phyloP scores from a whole-genome alignment of 2,797 vertebrate genomes.

The Falco novaeseelandiae region DNA sequence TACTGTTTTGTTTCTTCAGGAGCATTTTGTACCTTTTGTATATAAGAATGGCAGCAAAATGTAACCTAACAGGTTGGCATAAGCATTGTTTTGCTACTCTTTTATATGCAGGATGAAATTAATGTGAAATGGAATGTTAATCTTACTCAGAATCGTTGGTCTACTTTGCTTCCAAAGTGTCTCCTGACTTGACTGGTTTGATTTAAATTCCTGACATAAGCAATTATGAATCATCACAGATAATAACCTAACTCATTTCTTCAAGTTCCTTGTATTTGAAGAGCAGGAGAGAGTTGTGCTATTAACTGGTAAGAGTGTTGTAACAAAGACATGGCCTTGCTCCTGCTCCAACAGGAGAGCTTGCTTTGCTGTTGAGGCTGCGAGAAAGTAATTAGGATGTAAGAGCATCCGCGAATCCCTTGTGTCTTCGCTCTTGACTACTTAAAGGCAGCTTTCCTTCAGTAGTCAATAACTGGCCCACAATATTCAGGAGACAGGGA shows the following conservation, averaged over 20 bases:
- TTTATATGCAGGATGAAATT: neutral
- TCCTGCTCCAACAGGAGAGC: neutral
- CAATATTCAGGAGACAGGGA: neutral
- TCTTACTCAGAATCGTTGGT: neutral
- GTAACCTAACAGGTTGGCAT: neutral
- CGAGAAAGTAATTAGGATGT: neutral
- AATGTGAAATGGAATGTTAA: neutral
- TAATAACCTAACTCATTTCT: neutral
- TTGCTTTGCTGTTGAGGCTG: neutral
- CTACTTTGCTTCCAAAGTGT: neutral
- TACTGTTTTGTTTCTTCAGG: neutral
- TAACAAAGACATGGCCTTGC: fast-evolving
- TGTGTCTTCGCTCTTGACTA: fast-evolving
- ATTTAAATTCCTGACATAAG: neutral
- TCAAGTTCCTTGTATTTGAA: neutral
- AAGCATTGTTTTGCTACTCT: neutral
- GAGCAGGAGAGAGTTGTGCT: neutral
- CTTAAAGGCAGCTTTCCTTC: neutral
- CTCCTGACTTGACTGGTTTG: neutral
- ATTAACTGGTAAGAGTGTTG: neutral
- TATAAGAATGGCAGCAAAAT: neutral
- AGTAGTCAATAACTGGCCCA: neutral
- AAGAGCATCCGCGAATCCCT: neutral
- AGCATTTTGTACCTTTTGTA: neutral
- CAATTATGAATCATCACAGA: neutral